These are phyloP conservation scores for Magallana gigas DNA, from an alignment of 1,140 invertebrate species.

Conservation along the genomic window DNA sequence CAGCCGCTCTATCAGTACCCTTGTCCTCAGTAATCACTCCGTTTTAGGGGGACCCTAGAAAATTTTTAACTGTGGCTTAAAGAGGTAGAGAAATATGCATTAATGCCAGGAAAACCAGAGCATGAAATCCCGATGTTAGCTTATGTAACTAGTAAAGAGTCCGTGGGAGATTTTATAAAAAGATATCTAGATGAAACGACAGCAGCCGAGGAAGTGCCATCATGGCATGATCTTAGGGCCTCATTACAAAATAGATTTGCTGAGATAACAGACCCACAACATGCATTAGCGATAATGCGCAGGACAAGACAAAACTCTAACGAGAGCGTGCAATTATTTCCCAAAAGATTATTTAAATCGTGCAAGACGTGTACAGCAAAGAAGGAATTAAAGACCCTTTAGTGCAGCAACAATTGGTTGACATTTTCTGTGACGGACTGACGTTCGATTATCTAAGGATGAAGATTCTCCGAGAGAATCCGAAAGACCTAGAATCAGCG, in stretches of 20 bases:
- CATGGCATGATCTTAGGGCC: background rate
- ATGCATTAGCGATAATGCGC: background rate
- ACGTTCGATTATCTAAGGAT: no score
- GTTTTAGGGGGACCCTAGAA: constrained; percentile 33
- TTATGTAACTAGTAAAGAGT: constrained; percentile 4
- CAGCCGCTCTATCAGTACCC: background rate
- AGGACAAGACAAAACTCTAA: background rate
- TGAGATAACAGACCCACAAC: constrained; percentile 26
- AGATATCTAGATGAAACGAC: constrained; percentile 38
- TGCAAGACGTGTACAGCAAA: background rate
- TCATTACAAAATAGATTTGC: constrained; percentile 21
- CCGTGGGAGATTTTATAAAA: constrained; percentile 26
- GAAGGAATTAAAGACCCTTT: background rate
- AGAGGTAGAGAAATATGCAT: constrained; percentile 47
- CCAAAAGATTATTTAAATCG: background rate
- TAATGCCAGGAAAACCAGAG: background rate
- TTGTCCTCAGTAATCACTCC: background rate
- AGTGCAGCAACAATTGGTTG: constrained; percentile 43
- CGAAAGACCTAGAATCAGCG: no score
- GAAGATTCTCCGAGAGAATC: no score
- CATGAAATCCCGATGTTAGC: background rate
- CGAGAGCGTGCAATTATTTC: constrained; percentile 9
- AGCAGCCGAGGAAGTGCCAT: background rate
- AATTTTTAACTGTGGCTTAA: constrained; percentile 47
- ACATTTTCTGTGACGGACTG: constrained; percentile 49